Evolutionary conservation across 2,113 vertebrate species (phyloP).

Genomic region (Vireo altiloquus): DNA sequence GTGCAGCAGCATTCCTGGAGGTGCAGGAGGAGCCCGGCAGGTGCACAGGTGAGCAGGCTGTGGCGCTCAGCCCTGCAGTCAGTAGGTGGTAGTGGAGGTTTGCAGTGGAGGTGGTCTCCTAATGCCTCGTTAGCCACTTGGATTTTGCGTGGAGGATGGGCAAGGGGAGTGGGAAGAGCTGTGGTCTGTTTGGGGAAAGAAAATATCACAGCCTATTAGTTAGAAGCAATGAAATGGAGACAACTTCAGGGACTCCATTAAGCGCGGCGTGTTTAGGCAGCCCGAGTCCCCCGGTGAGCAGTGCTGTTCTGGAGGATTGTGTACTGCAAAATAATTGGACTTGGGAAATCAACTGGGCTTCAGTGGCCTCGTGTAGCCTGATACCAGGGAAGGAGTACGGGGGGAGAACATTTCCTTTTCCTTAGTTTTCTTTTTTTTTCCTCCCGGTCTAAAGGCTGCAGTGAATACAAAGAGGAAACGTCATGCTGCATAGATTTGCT

Average conservation of each 20-base stretch:
- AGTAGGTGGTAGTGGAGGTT: slow-evolving; percentile 56
- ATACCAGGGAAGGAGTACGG: neutral
- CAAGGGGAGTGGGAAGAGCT: slow-evolving; percentile 71
- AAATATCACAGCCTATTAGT: slow-evolving; percentile 94
- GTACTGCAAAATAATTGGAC: slow-evolving; percentile 91
- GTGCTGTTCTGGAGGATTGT: slow-evolving; percentile 83
- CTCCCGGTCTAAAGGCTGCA: slow-evolving; percentile 72
- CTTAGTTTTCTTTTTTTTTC: neutral
- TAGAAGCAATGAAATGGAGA: slow-evolving; percentile 89
- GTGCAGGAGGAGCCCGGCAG: neutral
- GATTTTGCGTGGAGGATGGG: slow-evolving; percentile 60
- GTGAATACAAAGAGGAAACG: slow-evolving; percentile 47
- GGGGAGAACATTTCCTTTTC: neutral
- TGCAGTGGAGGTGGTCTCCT: slow-evolving; percentile 13
- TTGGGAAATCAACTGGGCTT: slow-evolving; percentile 94
- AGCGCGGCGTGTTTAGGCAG: slow-evolving; percentile 86
- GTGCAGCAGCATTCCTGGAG: neutral
- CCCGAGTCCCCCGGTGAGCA: slow-evolving; percentile 80
- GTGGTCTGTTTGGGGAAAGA: slow-evolving; percentile 79
- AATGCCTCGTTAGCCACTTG: slow-evolving; percentile 69
- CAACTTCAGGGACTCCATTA: slow-evolving; percentile 95
- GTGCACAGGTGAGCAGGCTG: neutral
- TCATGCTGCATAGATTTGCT: slow-evolving; percentile 52
- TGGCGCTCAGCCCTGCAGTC: slow-evolving; percentile 46
- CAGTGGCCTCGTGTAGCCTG: slow-evolving; percentile 79